Conservation (phyloP, 64 coral and sea anemone species). For the Orbicella faveolata region DNA sequence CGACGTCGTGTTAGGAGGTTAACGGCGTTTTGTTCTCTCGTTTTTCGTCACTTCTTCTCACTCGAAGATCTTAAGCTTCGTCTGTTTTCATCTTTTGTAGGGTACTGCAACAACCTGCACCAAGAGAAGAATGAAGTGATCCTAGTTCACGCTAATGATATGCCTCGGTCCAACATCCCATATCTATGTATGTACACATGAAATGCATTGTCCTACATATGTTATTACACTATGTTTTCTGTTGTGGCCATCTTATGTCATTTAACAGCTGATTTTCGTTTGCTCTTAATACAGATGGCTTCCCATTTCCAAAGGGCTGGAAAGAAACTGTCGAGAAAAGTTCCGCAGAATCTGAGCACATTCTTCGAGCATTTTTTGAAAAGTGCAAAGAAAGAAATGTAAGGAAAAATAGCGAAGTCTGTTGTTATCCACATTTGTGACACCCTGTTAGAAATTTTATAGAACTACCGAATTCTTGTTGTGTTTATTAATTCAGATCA, state of each 20-base stretch:
- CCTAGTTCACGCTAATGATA: background rate
- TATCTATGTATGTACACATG: background rate
- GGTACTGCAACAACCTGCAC: background rate
- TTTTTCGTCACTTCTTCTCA: no score
- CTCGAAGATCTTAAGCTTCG: no score
- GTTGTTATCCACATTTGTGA: background rate
- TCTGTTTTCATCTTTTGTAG: background rate
- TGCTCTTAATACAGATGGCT: background rate
- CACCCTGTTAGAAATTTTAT: no score
- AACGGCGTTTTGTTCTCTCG: no score
- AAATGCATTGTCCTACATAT: no score
- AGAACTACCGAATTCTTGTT: background rate
- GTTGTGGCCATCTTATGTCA: no score
- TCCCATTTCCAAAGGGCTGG: background rate
- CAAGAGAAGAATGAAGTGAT: background rate
- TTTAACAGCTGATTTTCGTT: background rate
- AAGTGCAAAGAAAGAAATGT: slow-evolving; percentile 8
- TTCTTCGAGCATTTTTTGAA: slow-evolving; percentile 1
- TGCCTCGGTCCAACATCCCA: background rate
- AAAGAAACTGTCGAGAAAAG: background rate
- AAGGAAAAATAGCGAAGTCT: background rate
- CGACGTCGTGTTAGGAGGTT: no score
- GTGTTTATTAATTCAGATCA: background rate
- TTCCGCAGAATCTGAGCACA: background rate
- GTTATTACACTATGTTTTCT: no score